These are phyloP conservation scores for Hippocampus guttulatus DNA, from an alignment of 2,113 vertebrate species.

Conservation along the genomic window DNA sequence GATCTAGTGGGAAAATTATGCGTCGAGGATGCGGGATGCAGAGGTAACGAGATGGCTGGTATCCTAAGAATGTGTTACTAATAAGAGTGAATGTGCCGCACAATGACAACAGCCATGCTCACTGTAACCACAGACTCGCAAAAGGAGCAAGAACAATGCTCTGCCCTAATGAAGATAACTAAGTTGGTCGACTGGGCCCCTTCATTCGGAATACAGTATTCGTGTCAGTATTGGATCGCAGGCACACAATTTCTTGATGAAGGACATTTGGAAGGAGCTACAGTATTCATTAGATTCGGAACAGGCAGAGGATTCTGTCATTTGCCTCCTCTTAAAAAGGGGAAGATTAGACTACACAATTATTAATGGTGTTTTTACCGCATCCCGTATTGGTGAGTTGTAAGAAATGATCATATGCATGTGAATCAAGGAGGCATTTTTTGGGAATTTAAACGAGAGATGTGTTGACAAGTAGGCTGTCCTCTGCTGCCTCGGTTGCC, in stretches of 20 bases:
- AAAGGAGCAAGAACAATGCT: constrained; percentile 68
- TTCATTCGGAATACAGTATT: constrained; percentile 49
- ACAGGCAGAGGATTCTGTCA: constrained; percentile 10
- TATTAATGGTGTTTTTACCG: constrained; percentile 27
- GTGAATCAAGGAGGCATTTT: constrained; percentile 31
- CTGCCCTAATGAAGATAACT: constrained; percentile 71
- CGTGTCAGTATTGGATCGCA: constrained; percentile 58
- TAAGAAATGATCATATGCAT: constrained; percentile 6
- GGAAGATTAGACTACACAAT: constrained; percentile 24
- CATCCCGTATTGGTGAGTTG: constrained; percentile 22
- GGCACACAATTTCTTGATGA: constrained; percentile 52
- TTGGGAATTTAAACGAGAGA: constrained; percentile 54
- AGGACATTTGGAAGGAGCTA: constrained; percentile 45
- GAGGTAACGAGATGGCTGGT: constrained; percentile 41
- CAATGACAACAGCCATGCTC: constrained; percentile 68
- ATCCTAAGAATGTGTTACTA: constrained; percentile 64
- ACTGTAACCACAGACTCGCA: constrained; percentile 69
- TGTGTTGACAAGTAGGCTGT: constrained; percentile 67
- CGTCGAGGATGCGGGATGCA: too few species aligned
- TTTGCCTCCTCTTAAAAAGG: neutral
- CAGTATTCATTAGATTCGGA: constrained; percentile 34
- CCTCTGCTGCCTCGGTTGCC: constrained; percentile 58
- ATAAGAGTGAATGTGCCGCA: constrained; percentile 51
- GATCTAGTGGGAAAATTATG: neutral
- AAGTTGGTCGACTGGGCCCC: constrained; percentile 47